Evolutionary conservation across 2,888 invertebrate genomes (phyloP).

Genomic region (Cheilosia variabilis): DNA sequence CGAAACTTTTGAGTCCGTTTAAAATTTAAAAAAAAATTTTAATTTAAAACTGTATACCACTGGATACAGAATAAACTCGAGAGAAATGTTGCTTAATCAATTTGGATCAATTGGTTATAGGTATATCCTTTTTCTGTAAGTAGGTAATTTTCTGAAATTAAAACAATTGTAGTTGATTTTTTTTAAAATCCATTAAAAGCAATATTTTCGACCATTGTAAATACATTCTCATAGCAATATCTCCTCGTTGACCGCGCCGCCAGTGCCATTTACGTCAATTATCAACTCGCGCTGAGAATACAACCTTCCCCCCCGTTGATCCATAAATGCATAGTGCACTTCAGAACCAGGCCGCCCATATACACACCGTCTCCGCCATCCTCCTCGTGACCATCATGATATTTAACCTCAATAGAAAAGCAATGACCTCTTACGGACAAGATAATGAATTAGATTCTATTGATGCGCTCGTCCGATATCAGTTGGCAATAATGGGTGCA

Average conservation of each 20-base stretch:
- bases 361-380: background rate
- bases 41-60: no score
- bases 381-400: slow-evolving; percentile 39
- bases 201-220: background rate
- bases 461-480: slow-evolving; percentile 29
- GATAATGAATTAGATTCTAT: slow-evolving; percentile 44
- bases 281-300: background rate
- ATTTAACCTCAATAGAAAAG: slow-evolving; percentile 65
- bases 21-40: no score
- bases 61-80: no score
- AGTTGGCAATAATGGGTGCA: slow-evolving; percentile 16
- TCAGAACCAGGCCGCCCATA: background rate
- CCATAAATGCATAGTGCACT: slow-evolving; percentile 16
- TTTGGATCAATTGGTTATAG: no score
- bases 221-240: background rate
- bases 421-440: slow-evolving; percentile 49
- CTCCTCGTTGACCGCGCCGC: slow-evolving; percentile 9
- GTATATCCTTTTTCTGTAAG: no score
- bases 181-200: no score
- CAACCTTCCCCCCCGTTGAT: slow-evolving; percentile 1
- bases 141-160: no score
- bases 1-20: no score
- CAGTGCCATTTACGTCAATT: slow-evolving; percentile 50
- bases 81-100: no score
- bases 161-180: no score